Evolutionary conservation across 2,113 vertebrate species (phyloP).

Genomic region (Oreocharis arfaki): DNA sequence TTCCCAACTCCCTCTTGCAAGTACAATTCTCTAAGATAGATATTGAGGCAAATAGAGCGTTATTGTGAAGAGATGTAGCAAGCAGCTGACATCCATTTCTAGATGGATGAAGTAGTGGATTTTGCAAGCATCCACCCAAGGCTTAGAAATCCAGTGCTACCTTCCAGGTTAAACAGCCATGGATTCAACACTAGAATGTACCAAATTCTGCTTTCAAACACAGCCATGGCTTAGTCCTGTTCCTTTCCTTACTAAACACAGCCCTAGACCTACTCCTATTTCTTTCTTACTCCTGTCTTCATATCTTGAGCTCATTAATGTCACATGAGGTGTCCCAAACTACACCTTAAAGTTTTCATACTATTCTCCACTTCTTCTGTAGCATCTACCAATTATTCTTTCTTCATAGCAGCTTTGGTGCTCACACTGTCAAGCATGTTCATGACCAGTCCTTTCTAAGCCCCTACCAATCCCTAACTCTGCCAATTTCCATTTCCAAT

Average conservation of each 20-base stretch:
- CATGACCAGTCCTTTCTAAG: background rate
- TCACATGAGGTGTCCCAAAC: background rate
- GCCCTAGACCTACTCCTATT: background rate
- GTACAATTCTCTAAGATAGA: background rate
- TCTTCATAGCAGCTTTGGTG: background rate
- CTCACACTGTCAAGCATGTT: background rate
- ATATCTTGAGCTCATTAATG: background rate
- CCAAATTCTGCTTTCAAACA: background rate
- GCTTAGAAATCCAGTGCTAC: background rate
- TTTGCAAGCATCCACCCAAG: background rate
- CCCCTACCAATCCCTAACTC: background rate
- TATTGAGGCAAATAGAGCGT: background rate
- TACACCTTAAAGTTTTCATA: background rate
- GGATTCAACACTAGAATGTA: background rate
- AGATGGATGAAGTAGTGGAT: background rate
- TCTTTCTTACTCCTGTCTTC: background rate
- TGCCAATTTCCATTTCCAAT: background rate
- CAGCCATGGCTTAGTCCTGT: background rate
- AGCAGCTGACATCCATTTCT: background rate
- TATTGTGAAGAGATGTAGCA: background rate
- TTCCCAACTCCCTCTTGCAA: background rate
- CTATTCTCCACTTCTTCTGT: background rate
- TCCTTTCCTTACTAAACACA: background rate
- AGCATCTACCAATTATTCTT: background rate
- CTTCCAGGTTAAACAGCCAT: background rate